Evolutionary conservation across 2,888 invertebrate genomes (phyloP), one percentile per base, ranked within the genome.

Genomic region (Macrosiphum euphorbiae): DNA sequence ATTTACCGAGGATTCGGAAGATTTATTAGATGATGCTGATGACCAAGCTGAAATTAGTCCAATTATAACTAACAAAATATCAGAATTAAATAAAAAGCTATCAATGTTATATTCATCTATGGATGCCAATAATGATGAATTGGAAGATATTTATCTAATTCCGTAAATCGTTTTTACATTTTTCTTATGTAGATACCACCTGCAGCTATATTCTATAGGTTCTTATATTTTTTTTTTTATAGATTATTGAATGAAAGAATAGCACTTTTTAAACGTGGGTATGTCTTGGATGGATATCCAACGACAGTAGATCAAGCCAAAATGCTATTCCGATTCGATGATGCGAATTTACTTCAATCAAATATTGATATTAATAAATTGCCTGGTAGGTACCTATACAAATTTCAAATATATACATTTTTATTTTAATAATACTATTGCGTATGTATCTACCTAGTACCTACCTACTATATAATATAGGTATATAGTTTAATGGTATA

Each of bases 251-350:
- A 44, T 55, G 55, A 91, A 85, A 13, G 55, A 84, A 55, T 84
- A 16, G 13, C 8, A 28, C 67, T 13, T 52, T 47, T 28, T 67
- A 67, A 78, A 88, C 28, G 50, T 52, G 87, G 87, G 26, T 92
- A 92, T 78, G 88, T 92, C 44, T 20, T 92, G 44, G 67, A 88
- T 52, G 92, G 92, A 28, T 88, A 92, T 28, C 92, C 92, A n/a
- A 88, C 41, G 3, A 88, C 92, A 16, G 41, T 47, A 13, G 35
- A 11, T 41, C 78, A 88, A 88, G 58, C 67, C 52, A 44, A 78
- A 20, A 26, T 41, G 41, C 10, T 92, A 41, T 92, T 92, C 41
- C 10, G 61, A 28, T 88, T 92, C 41, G 13, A 20, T 24, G 5
- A 92, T 41, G 26, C 8, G 5, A 52, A 16, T 78, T 78, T 52